A percentile compares a stretch with the other conserved stretches of the same genome.
Conservation (phyloP, 2,888 invertebrate species). For the Vesta saturnalis region DNA sequence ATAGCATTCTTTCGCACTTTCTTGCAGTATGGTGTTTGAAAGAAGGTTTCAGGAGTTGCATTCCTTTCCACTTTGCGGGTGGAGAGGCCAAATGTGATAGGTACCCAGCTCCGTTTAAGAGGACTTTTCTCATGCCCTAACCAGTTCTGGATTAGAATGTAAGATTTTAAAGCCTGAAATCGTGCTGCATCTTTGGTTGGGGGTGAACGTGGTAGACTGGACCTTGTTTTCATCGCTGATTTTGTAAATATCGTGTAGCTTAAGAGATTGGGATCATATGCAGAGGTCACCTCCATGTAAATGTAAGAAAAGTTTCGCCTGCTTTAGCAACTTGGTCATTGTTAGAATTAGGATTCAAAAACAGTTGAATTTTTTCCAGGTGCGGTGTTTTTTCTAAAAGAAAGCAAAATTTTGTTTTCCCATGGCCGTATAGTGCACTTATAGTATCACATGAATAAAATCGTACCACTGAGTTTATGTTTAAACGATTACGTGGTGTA, state of each 20-base stretch:
- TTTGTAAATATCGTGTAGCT: not conserved
- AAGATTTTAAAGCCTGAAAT: not conserved
- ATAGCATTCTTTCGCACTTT: not conserved
- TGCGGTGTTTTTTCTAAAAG: not conserved
- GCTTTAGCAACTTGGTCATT: conserved; percentile 8
- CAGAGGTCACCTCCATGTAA: not conserved
- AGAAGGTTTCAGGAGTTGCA: not conserved
- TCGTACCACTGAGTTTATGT: not conserved
- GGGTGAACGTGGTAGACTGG: not conserved
- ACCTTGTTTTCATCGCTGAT: not conserved
- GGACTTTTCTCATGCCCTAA: conserved; percentile 6
- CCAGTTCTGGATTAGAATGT: conserved; percentile 11
- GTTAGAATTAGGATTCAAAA: not conserved
- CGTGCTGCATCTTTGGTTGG: not conserved
- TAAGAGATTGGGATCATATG: not conserved
- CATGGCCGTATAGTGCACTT: not conserved
- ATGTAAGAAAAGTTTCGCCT: not conserved
- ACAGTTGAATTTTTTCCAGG: not conserved
- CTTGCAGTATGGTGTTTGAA: not conserved
- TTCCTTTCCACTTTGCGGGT: not conserved
- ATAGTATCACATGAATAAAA: conserved; percentile 4
- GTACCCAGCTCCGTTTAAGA: not conserved
- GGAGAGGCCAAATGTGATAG: not conserved
- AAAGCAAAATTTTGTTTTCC: conserved; percentile 8
- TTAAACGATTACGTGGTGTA: not conserved